Percentiles rank a stretch among this genome's conserved stretches.
Conservation (phyloP, 2,797 vertebrate species). For the Sphenodon punctatus region DNA sequence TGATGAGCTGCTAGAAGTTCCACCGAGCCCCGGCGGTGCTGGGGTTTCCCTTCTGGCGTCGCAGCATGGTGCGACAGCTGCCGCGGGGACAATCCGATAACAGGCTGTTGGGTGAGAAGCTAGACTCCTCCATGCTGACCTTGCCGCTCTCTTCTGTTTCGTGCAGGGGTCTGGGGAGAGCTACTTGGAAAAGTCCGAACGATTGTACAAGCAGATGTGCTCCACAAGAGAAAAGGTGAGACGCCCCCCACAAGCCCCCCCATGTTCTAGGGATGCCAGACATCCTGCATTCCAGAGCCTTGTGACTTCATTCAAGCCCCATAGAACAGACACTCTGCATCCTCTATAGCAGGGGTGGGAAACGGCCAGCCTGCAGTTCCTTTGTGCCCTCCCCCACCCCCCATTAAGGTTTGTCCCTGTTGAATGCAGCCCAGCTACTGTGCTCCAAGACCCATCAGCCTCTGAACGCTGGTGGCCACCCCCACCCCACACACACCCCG, state of each 20-base stretch:
- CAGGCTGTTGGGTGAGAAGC: background rate
- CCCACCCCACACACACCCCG: no score
- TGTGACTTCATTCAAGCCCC: no score
- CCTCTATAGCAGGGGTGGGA: no score
- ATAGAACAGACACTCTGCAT: no score
- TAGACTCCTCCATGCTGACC: no score
- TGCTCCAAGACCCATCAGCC: no score
- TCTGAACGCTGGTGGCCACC: no score
- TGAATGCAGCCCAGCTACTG: no score
- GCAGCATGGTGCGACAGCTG: background rate
- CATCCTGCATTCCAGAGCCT: background rate
- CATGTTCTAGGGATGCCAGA: no score
- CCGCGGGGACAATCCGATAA: background rate
- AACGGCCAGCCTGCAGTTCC: no score
- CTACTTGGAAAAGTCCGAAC: conserved; percentile 85
- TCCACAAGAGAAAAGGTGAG: conserved; percentile 87
- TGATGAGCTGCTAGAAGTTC: background rate
- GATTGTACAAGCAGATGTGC: conserved; percentile 81
- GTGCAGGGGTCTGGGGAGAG: conserved; percentile 83
- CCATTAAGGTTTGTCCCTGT: no score
- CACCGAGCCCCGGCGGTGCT: background rate
- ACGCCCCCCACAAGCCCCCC: background rate
- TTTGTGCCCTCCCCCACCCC: no score
- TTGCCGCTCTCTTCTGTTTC: accelerated
- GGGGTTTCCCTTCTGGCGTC: background rate